Evolutionary conservation across 2,113 vertebrate genomes (phyloP), one percentile per base, ranked within the genome.

Genomic region (Poecile atricapillus): DNA sequence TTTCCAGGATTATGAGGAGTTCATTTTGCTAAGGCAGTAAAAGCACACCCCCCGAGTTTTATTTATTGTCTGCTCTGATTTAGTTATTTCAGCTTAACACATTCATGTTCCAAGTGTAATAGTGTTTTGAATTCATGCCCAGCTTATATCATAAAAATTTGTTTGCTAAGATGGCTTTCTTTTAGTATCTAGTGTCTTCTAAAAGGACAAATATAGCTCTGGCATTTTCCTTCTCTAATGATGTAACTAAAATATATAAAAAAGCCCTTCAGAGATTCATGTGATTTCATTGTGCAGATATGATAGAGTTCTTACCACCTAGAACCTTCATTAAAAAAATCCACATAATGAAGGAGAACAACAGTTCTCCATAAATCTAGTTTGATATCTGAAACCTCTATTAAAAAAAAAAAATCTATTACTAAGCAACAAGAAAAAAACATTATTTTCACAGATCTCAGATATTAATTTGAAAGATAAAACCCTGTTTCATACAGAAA

Each of bases 21-120:
- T 91, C 9, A 67, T 83, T 79, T 73, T 63, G 33, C 55, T 70
- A 59, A 74, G 35, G 67, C 84, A 69, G 37, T 91, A 94, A 80
- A 93, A 94, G 30, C 31, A 47, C 20, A 65, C 52, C 71, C 78
- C 47, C 3, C 0, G 13, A 77, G 71, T 67, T 94, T 83, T 93
- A 96, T 93, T 96, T 92, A 95, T 90, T 86, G 82, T 86, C 87
- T 35, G 50, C 35, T 83, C n/a, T 77, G 86, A 90, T 96, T 94
- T 67, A 83, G 71, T 94, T 95, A 93, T 96, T 96, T 80, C 82
- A 86, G 58, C 50, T 76, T 91, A 91, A 85, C 81, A 83, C 39
- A 47, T 91, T 91, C 80, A 83, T 70, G 55, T 59, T 93, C 70
- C 16, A 73, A 93, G 67, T 55, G 24, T 83, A 95, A 95, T 67